Evolutionary conservation across 2,113 vertebrate species (phyloP), one percentile per base, ranked within the genome.

Genomic region (Lepisosteus oculatus): DNA sequence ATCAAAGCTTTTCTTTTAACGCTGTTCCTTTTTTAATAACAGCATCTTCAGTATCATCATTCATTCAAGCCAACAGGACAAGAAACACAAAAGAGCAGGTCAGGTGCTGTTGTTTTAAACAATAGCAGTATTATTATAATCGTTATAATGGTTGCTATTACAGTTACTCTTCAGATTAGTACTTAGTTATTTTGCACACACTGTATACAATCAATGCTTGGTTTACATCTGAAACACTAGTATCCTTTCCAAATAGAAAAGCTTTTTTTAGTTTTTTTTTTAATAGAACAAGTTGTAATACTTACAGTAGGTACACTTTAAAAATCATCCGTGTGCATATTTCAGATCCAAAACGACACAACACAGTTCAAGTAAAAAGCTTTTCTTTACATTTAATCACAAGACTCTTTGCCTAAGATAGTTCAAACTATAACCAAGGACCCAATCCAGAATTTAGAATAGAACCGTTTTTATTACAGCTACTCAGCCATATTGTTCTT

Each of bases 201-300:
- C 78, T 80, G 67, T 81, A 17, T 68, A 17, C 59, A 43, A 71
- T 85, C 80, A 93, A 90, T 85, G 70, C 87, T 92, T 81, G 75
- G 89, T 93, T 91, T 92, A 91, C 88, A 89, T 82, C 71, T 76
- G 87, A 78, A 76, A 84, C 75, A 83, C 72, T 81, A 80, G 77
- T 87, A 80, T 85, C 89, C 83, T 91, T 87, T 87, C 84, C 86
- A 90, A 85, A 65, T 88, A 86, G 84, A 69, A 41, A 29, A 41
- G 71, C 15, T 86, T 89, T 86, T 76, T 80, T 88, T 91, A 90
- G 85, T 51, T 81, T n/a, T 51, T 54, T 72, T 72, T 67, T 66
- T 55, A 17, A 47, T n/a, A 44, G n/a, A 72, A 55, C 42, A 67
- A 67, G 55, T 59, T 67, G 55, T 65, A 55, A 67, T 43, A 67